phyloP scores from a whole-genome alignment of 2,797 vertebrate species.

The Sternarchorhynchus goeldii region DNA sequence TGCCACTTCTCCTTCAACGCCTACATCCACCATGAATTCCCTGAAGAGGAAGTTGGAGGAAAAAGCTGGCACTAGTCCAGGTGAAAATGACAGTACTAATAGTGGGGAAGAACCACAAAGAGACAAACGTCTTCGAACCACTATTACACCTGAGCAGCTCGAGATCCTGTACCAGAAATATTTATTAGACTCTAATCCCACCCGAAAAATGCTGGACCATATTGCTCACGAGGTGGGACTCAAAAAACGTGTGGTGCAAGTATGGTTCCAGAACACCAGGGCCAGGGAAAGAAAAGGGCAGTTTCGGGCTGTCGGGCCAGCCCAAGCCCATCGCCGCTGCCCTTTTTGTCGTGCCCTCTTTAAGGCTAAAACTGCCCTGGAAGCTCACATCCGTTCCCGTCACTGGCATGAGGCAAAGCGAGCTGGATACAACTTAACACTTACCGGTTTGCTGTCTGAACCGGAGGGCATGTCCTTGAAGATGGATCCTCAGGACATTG shows the following conservation, averaged over 20 bases:
- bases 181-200: conserved; percentile 96
- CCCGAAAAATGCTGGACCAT: conserved; percentile 98
- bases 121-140: conserved; percentile 96
- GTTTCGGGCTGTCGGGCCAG: conserved; percentile 95
- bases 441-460: conserved; percentile 90
- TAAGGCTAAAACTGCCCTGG: conserved; percentile 97
- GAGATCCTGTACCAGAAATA: conserved; percentile 99
- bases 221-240: conserved; percentile 98
- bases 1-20: conserved; percentile 95
- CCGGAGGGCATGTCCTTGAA: conserved; percentile 92
- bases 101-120: conserved; percentile 97
- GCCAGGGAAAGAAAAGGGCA: conserved; percentile 98
- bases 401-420: conserved; percentile 99
- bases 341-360: conserved; percentile 98
- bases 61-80: conserved; percentile 95
- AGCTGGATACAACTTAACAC: conserved; percentile 92
- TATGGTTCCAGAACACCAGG: conserved; percentile 99
- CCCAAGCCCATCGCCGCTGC: conserved; percentile 95
- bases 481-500: conserved; percentile 88
- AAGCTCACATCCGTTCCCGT: conserved; percentile 97
- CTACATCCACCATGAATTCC: conserved; percentile 95
- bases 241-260: conserved; percentile 98
- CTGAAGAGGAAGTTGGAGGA: conserved; percentile 98
- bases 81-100: conserved; percentile 95
- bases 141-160: conserved; percentile 97